Evolutionary conservation across 2,888 invertebrate species (phyloP).

Genomic region (Melanargia galathea): DNA sequence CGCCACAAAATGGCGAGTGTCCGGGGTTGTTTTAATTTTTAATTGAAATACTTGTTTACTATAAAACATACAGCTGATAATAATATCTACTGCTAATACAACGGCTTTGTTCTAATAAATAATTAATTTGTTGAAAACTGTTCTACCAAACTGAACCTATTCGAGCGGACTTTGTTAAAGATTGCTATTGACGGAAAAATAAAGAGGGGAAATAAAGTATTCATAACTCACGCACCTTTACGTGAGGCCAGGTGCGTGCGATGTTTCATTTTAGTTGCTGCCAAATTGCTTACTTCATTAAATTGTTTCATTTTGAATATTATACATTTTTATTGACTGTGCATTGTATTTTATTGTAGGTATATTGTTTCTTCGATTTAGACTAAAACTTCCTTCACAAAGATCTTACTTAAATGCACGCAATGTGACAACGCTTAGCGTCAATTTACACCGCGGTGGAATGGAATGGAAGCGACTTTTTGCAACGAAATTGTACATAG

Average conservation of each 20-base stretch:
- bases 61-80: too few relatives aligned
- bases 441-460: too few relatives aligned
- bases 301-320: conserved; percentile 2
- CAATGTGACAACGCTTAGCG: too few relatives aligned
- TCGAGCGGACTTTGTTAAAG: conserved; percentile 15
- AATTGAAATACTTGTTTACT: too few relatives aligned
- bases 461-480: too few relatives aligned
- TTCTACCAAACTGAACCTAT: conserved; percentile 11
- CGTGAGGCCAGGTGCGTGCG: conserved; percentile 19
- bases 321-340: conserved; percentile 14
- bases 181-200: conserved; percentile 16
- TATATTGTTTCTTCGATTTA: too few relatives aligned
- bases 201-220: not conserved
- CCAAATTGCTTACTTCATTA: conserved; percentile 4
- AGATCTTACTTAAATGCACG: too few relatives aligned
- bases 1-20: too few relatives aligned
- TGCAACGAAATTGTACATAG: too few relatives aligned
- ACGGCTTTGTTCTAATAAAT: conserved; percentile 13
- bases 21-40: too few relatives aligned
- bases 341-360: conserved; percentile 13
- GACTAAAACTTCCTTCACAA: too few relatives aligned
- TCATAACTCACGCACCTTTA: conserved; percentile 15
- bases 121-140: conserved; percentile 10
- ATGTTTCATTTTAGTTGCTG: conserved; percentile 8
- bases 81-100: too few relatives aligned